Base-by-base conservation (phyloP, 2,797 vertebrate species). In the Cynodonichthys magdalenae region DNA sequence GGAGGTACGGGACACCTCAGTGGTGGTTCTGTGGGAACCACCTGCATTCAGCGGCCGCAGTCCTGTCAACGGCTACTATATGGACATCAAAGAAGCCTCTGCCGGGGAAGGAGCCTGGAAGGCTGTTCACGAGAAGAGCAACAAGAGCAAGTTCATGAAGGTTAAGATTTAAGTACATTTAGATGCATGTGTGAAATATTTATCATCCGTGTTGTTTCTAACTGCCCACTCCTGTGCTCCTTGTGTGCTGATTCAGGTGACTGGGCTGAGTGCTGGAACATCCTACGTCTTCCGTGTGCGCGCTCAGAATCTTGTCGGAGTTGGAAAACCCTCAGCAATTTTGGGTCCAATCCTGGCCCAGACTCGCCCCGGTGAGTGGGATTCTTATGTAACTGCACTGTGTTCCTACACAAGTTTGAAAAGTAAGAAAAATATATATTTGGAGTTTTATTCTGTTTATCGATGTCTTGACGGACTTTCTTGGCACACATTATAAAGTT, bases 291-390 rank as follows among this genome's bases (percentile, higher is more conserved):
- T 99, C 76, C 94, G 95, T 0, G 93, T 97, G 59, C 91, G 95
- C 42, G 96, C 97, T 72, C 79, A 94, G 77, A 99, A 99, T 88
- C 92, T 96, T 53, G 95, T 92, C 2, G 98, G 98, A 9, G 97
- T 99, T 8, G 97, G 98, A 77, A 94, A 92, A 59, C 83, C 94
- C 0, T 98, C 96, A 2, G 88, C 94, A 27, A 52, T 86, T 12
- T 92, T 95, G 0, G 95, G 95, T 50, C 94, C 97, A 36, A 80
- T 99, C 20, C 36, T 94, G 68, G 95, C 97, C 77, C 93, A 97
- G 90, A 98, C 96, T 48, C 92, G 75, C 36, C 94, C 96, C 92
- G 97, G 98, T 99, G 66, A 75, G 94, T 77, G 69, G 62, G 69
- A 71, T 48, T 54, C 17, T 78, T 76, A 63, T 31, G n/a, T 54